Base-by-base conservation (phyloP, 1,140 invertebrate genomes). In the Adoxophyes honmai region DNA sequence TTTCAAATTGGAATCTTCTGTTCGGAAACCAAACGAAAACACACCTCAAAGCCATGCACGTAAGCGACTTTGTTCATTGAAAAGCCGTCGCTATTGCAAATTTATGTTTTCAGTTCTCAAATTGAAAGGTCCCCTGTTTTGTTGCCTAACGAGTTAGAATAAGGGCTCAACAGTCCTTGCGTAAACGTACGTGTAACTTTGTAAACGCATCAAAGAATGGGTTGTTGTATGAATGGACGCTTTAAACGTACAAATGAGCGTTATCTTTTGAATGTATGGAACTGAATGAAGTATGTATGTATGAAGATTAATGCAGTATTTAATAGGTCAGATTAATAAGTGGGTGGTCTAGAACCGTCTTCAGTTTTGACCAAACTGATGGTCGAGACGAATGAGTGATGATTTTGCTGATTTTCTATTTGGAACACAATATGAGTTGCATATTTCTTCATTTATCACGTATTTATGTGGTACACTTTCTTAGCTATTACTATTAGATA, bases 241-340 rank as follows among this genome's bases (percentile, higher is more conserved):
- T 81, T 81, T 79, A 66, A 75, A 77, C 62, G 71, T 75, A 81
- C 72, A 79, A 81, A 84, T 79, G 70, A 80, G 64, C 73, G 68
- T 78, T 80, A 78, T 81, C 71, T 76, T 59, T 54, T 51, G 59
- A 28, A 51, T 35, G 21, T 28, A 55, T 55, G 51, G 53, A 56
- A 10, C 51, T 64, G 70, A 68, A 71, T 78, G 42, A 48, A 48
- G 42, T 48, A 21, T 48, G 42, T 48, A 48, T 48, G 42, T 48
- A 48, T 48, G 42, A 11, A 28, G 21, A 48, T 48, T 48, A 48
- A 48, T 44, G 10, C n/a, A 48, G 42, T 48, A 44, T 44, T 48
- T 33, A 48, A 48, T 48, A 48, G 42, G 42, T 48, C 42, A 48
- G 42, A 48, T 48, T 48, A 48, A 21, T 48, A 11, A 48, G 42